Evolutionary conservation across 2,888 invertebrate species (phyloP).

Genomic region (Chorisops tibialis): DNA sequence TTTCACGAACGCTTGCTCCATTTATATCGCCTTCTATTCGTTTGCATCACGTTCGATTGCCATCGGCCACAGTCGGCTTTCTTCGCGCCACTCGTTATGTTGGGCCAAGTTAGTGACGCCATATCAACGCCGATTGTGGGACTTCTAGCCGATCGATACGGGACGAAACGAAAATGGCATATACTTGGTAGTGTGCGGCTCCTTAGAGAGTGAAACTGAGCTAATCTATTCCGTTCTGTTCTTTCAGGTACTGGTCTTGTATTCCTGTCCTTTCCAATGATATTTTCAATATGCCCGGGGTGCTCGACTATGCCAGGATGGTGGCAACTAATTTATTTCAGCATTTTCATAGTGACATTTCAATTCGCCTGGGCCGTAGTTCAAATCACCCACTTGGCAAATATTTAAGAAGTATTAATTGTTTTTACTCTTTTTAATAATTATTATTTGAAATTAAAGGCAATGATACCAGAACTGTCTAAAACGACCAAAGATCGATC

Average conservation of each 20-base stretch:
- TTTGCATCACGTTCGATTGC: too few relatives aligned
- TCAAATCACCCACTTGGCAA: constrained; percentile 89
- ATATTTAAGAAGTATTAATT: too few relatives aligned
- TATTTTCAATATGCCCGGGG: constrained; percentile 69
- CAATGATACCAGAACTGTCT: constrained; percentile 81
- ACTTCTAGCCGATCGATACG: constrained; percentile 72
- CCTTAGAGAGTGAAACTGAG: too few relatives aligned
- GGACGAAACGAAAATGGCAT: constrained; percentile 81
- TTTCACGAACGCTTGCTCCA: too few relatives aligned
- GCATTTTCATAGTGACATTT: constrained; percentile 66
- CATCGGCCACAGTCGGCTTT: too few relatives aligned
- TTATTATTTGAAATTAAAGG: too few relatives aligned
- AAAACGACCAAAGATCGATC: constrained; percentile 67
- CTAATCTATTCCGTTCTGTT: too few relatives aligned
- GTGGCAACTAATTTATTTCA: constrained; percentile 60
- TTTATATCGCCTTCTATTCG: too few relatives aligned
- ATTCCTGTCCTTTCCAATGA: constrained; percentile 70
- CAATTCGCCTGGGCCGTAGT: constrained; percentile 94
- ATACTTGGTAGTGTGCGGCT: constrained; percentile 65
- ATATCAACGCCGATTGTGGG: constrained; percentile 86
- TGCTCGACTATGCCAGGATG: constrained; percentile 53
- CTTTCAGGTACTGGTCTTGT: constrained; percentile 63
- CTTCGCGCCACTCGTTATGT: constrained; percentile 67
- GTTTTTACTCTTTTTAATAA: too few relatives aligned
- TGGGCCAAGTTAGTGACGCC: constrained; percentile 76